Conservation (phyloP, 1,140 invertebrate genomes). For the Tetramorium simillimum region DNA sequence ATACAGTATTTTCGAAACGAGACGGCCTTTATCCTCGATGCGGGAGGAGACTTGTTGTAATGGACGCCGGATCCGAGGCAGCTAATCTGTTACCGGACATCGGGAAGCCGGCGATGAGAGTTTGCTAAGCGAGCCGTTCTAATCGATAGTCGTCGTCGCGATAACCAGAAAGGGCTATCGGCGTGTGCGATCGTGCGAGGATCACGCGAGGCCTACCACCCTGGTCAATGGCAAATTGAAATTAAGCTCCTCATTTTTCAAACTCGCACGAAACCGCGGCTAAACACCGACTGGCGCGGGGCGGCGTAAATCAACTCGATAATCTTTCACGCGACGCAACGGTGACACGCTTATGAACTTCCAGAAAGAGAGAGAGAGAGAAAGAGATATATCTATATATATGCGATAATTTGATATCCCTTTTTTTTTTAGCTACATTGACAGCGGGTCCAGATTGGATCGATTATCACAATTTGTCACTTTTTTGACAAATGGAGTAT, state of each 20-base stretch:
- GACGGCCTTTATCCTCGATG: not conserved
- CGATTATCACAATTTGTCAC: not conserved
- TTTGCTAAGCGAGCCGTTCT: constrained; percentile 18
- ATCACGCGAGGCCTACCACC: constrained; percentile 62
- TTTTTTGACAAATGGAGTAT: not conserved
- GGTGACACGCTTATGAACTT: constrained; percentile 39
- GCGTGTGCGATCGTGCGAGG: constrained; percentile 46
- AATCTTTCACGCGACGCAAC: constrained; percentile 39
- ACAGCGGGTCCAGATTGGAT: not conserved
- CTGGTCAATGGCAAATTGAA: constrained; percentile 68
- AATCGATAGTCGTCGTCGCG: constrained; percentile 58
- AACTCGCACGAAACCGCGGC: constrained; percentile 50
- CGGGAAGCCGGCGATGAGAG: constrained; percentile 13
- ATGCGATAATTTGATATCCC: not conserved
- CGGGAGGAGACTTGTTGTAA: not conserved
- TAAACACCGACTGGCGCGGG: constrained; percentile 20
- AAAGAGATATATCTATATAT: not conserved
- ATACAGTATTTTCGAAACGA: not conserved
- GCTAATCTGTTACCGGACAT: not conserved
- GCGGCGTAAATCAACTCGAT: constrained; percentile 28
- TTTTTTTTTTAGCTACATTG: not conserved
- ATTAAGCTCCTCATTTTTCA: constrained; percentile 71
- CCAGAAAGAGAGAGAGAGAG: not conserved
- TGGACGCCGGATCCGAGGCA: not conserved
- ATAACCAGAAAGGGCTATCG: constrained; percentile 63